Percentiles rank a stretch among this genome's conserved stretches.
Conservation (phyloP, 1,140 invertebrate species). For the Orussus abietinus region DNA sequence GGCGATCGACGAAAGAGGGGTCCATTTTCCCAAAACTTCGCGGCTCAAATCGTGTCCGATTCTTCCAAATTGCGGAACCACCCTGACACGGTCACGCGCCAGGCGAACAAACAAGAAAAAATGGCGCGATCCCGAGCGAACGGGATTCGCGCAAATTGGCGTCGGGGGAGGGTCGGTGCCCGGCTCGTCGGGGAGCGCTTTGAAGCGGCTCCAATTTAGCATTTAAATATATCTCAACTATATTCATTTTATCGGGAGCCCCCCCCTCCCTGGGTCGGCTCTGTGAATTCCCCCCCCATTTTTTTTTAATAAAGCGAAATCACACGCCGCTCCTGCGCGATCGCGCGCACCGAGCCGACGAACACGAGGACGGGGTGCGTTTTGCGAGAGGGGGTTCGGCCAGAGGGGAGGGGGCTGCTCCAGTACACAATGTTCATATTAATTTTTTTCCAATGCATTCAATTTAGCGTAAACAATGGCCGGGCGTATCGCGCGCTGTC, state of each 20-base stretch:
- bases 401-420: constrained; percentile 12
- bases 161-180: no score
- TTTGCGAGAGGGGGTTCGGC: neutral
- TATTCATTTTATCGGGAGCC: no score
- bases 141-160: no score
- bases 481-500: constrained; percentile 16
- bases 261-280: no score
- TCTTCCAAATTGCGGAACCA: no score
- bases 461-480: constrained; percentile 26
- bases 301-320: constrained; percentile 21
- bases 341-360: neutral
- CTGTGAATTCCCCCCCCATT: constrained; percentile 19
- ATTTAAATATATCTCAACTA: constrained; percentile 29
- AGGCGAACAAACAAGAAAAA: no score
- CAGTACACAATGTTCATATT: constrained; percentile 24
- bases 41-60: no score
- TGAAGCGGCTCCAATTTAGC: constrained; percentile 18
- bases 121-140: no score
- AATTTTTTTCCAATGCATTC: constrained; percentile 27
- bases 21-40: no score
- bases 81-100: no score
- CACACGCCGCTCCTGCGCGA: constrained; percentile 12
- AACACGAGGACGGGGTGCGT: neutral
- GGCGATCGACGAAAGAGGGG: no score
- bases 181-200: no score